These are phyloP conservation scores for Ectobius pallidus DNA, from an alignment of 2,888 invertebrate species.

Conservation along the genomic window DNA sequence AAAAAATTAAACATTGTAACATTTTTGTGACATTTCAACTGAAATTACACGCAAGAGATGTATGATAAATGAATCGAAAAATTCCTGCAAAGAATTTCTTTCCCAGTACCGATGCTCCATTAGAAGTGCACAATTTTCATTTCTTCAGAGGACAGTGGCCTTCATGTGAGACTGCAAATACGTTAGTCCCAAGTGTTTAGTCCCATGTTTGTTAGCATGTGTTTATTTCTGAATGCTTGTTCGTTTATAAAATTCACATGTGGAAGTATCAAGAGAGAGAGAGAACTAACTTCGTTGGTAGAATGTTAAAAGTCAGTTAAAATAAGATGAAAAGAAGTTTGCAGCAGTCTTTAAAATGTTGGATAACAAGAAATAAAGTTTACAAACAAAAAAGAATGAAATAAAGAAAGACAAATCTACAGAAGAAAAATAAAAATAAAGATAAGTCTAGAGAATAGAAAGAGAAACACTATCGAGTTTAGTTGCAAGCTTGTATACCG, in stretches of 20 bases:
- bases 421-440: neutral
- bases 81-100: no score
- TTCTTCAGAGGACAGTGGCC: no score
- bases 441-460: neutral
- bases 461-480: neutral
- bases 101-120: no score
- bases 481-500: neutral
- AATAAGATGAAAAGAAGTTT: neutral
- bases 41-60: no score
- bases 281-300: neutral
- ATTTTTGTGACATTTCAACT: no score
- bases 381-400: no score
- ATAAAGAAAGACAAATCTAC: neutral
- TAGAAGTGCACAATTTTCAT: no score
- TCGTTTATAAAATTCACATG: neutral
- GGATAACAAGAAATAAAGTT: neutral
- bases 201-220: slow-evolving; percentile 1
- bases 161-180: neutral
- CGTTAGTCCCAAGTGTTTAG: neutral
- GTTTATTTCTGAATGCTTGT: neutral
- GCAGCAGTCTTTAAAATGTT: neutral
- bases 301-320: neutral
- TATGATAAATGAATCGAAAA: no score
- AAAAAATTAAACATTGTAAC: no score
- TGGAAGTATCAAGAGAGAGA: neutral